Percentiles rank a stretch among this genome's conserved stretches.
These are phyloP conservation scores for Sapajus apella DNA, from an alignment of 2,113 vertebrate genomes.

Conservation along the genomic window DNA sequence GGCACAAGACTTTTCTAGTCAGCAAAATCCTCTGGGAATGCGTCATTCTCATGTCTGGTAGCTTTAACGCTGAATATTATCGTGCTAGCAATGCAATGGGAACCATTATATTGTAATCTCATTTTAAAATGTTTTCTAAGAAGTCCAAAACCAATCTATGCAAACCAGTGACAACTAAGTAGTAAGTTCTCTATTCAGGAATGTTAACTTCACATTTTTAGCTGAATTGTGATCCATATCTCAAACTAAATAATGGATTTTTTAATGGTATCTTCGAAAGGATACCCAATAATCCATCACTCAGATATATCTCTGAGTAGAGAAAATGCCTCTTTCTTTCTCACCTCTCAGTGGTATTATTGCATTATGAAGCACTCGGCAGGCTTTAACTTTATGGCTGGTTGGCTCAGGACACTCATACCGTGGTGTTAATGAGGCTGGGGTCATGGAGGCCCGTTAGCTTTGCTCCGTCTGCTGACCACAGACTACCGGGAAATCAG, in stretches of 20 bases:
- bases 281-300: constrained; percentile 43
- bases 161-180: constrained; percentile 50
- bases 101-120: constrained; percentile 18
- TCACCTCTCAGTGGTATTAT: constrained; percentile 7
- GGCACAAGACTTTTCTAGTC: background rate
- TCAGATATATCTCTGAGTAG: constrained; percentile 35
- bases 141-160: constrained; percentile 50
- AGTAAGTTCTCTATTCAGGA: constrained; percentile 53
- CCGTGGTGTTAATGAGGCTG: constrained; percentile 29
- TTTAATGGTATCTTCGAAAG: constrained; percentile 54
- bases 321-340: constrained; percentile 52
- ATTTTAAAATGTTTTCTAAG: constrained; percentile 45
- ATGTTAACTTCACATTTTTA: constrained; percentile 55
- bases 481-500: background rate
- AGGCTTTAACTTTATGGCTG: background rate
- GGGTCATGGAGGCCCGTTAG: background rate
- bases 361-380: background rate
- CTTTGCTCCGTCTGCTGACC: background rate
- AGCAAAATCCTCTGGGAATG: background rate
- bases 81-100: background rate
- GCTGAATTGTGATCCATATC: constrained; percentile 58
- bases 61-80: background rate
- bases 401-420: background rate
- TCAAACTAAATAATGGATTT: constrained; percentile 64
- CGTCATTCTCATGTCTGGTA: background rate